phyloP scores from a whole-genome alignment of 2,888 invertebrate species.

The Cerastoderma edule region DNA sequence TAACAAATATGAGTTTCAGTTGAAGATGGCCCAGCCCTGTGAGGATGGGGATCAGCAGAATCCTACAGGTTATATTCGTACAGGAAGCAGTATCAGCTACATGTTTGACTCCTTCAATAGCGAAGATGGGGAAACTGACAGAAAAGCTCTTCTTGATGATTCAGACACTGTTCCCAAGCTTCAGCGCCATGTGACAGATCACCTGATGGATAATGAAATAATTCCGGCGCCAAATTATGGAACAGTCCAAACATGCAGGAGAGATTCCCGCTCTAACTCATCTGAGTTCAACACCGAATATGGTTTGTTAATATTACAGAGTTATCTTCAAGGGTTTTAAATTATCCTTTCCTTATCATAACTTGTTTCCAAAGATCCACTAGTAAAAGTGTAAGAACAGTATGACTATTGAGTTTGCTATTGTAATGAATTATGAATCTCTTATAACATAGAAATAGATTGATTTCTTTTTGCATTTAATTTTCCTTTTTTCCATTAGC shows the following conservation, averaged over 20 bases:
- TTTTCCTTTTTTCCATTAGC: too few species aligned
- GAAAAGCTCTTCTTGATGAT: constrained; percentile 10
- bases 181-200: too few species aligned
- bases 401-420: not conserved
- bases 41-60: not conserved
- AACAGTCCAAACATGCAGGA: not conserved
- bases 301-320: not conserved
- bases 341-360: not conserved
- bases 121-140: constrained; percentile 9
- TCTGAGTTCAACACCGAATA: not conserved
- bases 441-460: too few species aligned
- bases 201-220: constrained; percentile 12
- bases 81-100: constrained; percentile 20
- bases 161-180: not conserved
- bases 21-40: not conserved
- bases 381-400: not conserved
- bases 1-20: not conserved
- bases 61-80: not conserved
- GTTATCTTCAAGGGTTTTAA: not conserved
- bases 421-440: not conserved
- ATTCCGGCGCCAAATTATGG: constrained; percentile 5
- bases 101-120: constrained; percentile 3
- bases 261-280: not conserved
- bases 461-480: too few species aligned
- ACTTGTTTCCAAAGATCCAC: not conserved